Conservation (phyloP, 1,140 invertebrate genomes). For the Trachymyrmex cornetzi region DNA sequence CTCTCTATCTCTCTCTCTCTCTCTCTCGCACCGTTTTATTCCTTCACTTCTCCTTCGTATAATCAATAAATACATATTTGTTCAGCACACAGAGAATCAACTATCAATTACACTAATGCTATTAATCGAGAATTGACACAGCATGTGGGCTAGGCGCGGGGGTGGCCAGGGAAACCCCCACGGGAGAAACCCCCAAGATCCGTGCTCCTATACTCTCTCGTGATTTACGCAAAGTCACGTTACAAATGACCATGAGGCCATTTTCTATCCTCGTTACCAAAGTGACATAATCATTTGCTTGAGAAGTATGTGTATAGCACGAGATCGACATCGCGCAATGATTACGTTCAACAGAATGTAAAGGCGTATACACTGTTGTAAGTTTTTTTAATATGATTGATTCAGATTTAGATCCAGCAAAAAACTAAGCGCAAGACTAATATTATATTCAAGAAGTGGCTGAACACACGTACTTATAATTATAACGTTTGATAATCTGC, state of each 20-base stretch:
- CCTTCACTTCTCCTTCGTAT: background rate
- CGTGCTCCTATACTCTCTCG: slow-evolving; percentile 61
- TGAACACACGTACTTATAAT: slow-evolving; percentile 64
- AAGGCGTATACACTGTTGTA: too few relatives aligned
- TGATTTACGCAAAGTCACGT: slow-evolving; percentile 84
- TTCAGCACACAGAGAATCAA: slow-evolving; percentile 78
- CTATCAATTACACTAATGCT: slow-evolving; percentile 82
- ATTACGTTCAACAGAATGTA: too few relatives aligned
- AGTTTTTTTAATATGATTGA: too few relatives aligned
- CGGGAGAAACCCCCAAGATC: slow-evolving; percentile 52
- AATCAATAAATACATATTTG: slow-evolving; percentile 84
- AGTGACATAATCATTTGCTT: slow-evolving; percentile 83
- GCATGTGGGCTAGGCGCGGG: slow-evolving; percentile 44
- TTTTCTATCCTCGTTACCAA: slow-evolving; percentile 82
- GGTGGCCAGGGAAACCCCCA: background rate
- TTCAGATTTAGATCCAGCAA: too few relatives aligned
- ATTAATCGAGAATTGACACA: slow-evolving; percentile 77
- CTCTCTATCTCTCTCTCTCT: background rate
- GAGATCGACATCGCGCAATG: slow-evolving; percentile 60
- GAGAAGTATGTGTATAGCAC: slow-evolving; percentile 56
- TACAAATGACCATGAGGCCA: slow-evolving; percentile 83
- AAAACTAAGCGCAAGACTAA: too few relatives aligned
- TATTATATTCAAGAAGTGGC: too few relatives aligned
- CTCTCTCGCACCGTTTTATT: background rate
- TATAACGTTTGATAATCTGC: slow-evolving; percentile 78